phyloP scores from a whole-genome alignment of 2,888 invertebrate species.

The Ptilodon capucinus region DNA sequence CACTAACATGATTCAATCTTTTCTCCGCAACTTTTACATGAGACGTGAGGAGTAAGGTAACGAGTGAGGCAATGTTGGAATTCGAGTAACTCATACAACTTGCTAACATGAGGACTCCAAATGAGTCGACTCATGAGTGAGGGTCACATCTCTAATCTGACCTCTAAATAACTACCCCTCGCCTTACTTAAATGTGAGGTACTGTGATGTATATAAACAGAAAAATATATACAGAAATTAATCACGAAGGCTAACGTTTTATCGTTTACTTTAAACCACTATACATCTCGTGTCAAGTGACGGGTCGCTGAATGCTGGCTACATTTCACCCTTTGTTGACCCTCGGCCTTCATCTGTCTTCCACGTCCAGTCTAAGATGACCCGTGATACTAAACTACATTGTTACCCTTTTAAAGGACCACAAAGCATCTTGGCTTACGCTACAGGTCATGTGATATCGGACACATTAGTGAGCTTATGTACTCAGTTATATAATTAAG shows the following conservation, averaged over 20 bases:
- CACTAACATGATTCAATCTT: too few relatives aligned
- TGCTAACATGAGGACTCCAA: too few relatives aligned
- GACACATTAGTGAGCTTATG: conserved; percentile 21
- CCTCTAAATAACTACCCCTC: too few relatives aligned
- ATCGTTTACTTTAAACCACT: neutral
- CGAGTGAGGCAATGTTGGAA: too few relatives aligned
- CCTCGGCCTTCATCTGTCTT: conserved; percentile 20
- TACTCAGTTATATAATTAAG: conserved; percentile 42
- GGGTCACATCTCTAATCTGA: too few relatives aligned
- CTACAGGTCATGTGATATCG: conserved; percentile 24
- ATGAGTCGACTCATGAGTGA: too few relatives aligned
- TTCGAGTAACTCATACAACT: too few relatives aligned
- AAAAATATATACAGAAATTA: too few relatives aligned
- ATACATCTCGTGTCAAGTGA: conserved; percentile 13
- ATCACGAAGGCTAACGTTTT: neutral
- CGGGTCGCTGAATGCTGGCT: conserved; percentile 17
- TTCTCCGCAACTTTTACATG: too few relatives aligned
- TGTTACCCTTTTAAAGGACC: conserved; percentile 11
- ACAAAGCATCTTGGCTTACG: conserved; percentile 16
- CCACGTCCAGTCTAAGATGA: conserved; percentile 20
- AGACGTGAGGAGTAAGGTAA: too few relatives aligned
- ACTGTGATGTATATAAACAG: too few relatives aligned
- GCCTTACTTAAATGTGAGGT: too few relatives aligned
- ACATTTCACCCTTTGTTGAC: conserved; percentile 42
- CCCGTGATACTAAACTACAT: conserved; percentile 20